Conservation (phyloP, 2,113 vertebrate genomes). For the Pelvicachromis taeniatus region DNA sequence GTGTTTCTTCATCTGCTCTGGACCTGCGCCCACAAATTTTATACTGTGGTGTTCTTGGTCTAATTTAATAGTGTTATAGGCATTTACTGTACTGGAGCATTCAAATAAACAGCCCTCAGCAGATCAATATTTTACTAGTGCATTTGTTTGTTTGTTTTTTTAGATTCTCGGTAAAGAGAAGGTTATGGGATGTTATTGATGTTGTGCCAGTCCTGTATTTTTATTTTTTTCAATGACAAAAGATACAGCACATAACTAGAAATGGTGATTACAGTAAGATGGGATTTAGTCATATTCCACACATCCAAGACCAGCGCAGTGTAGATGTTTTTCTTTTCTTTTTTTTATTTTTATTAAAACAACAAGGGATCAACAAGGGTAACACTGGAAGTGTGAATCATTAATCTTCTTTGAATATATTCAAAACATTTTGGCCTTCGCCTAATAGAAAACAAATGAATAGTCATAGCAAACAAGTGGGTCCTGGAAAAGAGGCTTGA, state of each 20-base stretch:
- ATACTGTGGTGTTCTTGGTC: neutral
- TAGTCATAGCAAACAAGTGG: neutral
- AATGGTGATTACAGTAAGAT: neutral
- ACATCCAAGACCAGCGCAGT: neutral
- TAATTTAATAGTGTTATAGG: neutral
- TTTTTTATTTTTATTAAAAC: neutral
- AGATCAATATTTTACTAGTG: neutral
- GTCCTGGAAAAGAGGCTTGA: neutral
- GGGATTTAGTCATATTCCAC: neutral
- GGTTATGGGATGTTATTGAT: neutral
- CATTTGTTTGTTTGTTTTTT: neutral
- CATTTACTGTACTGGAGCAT: neutral
- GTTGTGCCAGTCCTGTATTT: neutral
- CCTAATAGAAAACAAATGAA: neutral
- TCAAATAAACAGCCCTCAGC: neutral
- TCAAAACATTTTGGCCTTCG: neutral
- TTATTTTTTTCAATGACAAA: neutral
- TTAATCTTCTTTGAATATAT: constrained; percentile 31
- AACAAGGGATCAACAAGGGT: neutral
- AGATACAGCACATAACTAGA: neutral
- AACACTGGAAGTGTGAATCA: neutral
- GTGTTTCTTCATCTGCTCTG: neutral
- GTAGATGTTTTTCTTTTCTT: neutral
- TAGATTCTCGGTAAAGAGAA: neutral
- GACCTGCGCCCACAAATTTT: neutral